Percentiles rank a stretch among this genome's conserved stretches.
Evolutionary conservation across 1,140 invertebrate species (phyloP).

Genomic region (fruit fly (Drosophila melanogaster)): DNA sequence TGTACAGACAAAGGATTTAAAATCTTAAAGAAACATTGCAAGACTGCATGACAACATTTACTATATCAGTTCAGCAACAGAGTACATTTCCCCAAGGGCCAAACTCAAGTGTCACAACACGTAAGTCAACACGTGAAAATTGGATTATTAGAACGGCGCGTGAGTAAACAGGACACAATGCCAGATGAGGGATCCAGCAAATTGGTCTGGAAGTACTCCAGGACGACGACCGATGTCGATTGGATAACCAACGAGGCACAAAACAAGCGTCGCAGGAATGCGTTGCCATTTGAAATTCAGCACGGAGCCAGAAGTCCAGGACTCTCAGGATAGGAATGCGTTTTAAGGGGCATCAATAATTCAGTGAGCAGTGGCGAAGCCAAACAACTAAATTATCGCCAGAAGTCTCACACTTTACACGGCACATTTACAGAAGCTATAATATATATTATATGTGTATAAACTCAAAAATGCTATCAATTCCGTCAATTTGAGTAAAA

Average conservation of each 20-base stretch:
- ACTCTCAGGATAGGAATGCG: constrained; percentile 20
- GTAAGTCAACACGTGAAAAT: constrained; percentile 57
- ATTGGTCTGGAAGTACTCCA: constrained; percentile 34
- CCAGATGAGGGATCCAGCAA: constrained; percentile 28
- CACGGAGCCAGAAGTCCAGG: constrained; percentile 12
- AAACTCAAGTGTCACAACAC: constrained; percentile 52
- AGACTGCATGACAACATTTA: too few relatives aligned
- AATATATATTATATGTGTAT: too few relatives aligned
- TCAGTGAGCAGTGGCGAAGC: constrained; percentile 2
- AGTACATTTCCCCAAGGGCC: constrained; percentile 4
- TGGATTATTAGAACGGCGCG: constrained; percentile 52
- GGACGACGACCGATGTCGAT: constrained; percentile 32
- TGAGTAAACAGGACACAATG: constrained; percentile 27
- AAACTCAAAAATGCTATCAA: too few relatives aligned
- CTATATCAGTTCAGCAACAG: neutral
- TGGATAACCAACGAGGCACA: constrained; percentile 43
- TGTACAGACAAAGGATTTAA: neutral
- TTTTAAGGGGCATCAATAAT: constrained; percentile 39
- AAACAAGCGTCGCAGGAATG: constrained; percentile 38
- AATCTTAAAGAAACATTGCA: neutral
- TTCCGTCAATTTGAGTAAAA: too few relatives aligned
- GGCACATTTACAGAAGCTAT: too few relatives aligned
- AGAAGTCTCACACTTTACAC: neutral
- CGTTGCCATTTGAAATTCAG: constrained; percentile 36
- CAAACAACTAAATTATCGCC: neutral